Percentiles rank a stretch among this genome's conserved stretches.
These are phyloP conservation scores for Elaphurus davidianus DNA, from an alignment of 2,113 vertebrate genomes.

Conservation along the genomic window DNA sequence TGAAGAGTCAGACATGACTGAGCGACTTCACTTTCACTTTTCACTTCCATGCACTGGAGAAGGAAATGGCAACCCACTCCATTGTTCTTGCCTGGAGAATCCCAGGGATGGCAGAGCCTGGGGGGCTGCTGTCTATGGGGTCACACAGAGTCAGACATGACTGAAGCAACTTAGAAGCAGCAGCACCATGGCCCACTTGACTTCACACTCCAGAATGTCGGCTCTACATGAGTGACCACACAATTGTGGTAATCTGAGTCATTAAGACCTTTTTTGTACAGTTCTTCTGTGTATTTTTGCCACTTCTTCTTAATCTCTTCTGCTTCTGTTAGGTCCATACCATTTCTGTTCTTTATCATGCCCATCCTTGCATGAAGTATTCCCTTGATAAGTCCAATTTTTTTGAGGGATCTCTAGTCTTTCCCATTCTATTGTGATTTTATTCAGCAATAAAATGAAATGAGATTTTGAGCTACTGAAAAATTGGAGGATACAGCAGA, in stretches of 20 bases:
- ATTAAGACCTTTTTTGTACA: not conserved
- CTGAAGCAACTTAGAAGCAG: no score
- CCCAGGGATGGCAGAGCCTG: no score
- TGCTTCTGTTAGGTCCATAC: not conserved
- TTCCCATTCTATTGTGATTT: not conserved
- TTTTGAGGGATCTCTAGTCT: not conserved
- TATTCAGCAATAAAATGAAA: not conserved
- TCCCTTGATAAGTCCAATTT: not conserved
- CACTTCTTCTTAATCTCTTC: not conserved
- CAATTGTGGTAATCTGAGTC: not conserved
- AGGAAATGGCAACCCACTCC: no score
- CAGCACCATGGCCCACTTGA: not conserved
- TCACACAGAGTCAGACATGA: no score
- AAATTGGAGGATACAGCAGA: not conserved
- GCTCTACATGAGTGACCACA: not conserved
- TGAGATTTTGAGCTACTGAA: not conserved
- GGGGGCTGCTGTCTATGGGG: no score
- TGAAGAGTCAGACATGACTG: no score
- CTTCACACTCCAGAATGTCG: not conserved
- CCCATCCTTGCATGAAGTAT: not conserved
- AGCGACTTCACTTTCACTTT: no score
- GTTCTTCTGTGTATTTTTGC: not conserved
- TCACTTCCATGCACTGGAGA: no score
- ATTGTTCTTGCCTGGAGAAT: no score
- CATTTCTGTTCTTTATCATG: not conserved